These are phyloP conservation scores for Aurelia coerulea DNA, from an alignment of 30 jellyfish, hydroid and myxozoan genomes.

Conservation along the genomic window DNA sequence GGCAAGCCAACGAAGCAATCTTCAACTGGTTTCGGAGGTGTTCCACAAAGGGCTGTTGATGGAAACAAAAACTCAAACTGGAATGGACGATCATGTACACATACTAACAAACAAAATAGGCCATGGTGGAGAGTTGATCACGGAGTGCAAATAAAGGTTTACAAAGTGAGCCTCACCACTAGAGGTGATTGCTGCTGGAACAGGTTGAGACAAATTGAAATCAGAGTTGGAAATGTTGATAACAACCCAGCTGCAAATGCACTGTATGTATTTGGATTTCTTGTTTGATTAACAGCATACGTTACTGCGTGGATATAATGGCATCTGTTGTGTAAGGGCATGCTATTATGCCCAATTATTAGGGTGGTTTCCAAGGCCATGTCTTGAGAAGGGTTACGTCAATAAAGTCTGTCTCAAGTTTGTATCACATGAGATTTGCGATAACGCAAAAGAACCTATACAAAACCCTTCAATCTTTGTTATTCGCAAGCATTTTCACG, in stretches of 20 bases:
- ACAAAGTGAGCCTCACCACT: constrained; percentile 42
- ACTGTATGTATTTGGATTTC: constrained; percentile 5
- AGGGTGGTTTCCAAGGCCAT: no score
- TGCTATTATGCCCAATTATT: no score
- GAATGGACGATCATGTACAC: constrained; percentile 66
- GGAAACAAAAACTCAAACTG: constrained; percentile 51
- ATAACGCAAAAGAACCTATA: no score
- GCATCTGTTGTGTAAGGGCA: no score
- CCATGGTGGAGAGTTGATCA: constrained; percentile 83
- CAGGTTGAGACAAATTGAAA: constrained; percentile 41
- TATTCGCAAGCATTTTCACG: no score
- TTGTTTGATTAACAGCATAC: no score
- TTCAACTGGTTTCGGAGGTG: constrained; percentile 67
- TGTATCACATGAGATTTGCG: no score
- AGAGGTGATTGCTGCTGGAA: constrained; percentile 70
- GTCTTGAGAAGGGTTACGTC: no score
- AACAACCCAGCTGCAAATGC: constrained; percentile 35
- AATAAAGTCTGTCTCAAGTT: no score
- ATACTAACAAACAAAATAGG: constrained; percentile 23
- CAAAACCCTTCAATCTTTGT: no score
- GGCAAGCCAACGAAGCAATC: constrained; percentile 73
- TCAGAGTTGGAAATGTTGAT: constrained; percentile 54
- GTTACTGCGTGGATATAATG: no score
- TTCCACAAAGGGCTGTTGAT: constrained; percentile 64
- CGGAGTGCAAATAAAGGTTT: constrained; percentile 26